These are phyloP conservation scores for Ciconia nigra DNA, from an alignment of 2,797 vertebrate genomes.

Conservation along the genomic window DNA sequence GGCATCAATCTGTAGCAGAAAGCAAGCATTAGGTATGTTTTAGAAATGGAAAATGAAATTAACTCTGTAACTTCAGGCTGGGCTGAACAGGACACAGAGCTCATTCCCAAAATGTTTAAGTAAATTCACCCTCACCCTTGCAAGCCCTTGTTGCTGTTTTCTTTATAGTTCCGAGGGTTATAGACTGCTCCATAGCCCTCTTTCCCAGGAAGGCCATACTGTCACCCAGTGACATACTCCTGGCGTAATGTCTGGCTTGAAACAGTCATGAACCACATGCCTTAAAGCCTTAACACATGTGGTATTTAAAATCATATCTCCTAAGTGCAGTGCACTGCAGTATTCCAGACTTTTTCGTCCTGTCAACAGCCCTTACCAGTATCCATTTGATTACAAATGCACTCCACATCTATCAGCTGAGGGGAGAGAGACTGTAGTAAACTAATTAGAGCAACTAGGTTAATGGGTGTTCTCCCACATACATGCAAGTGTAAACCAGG, in stretches of 20 bases:
- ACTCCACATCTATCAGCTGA: neutral
- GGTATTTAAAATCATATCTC: neutral
- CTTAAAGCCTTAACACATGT: neutral
- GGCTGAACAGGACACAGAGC: neutral
- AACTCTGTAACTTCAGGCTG: neutral
- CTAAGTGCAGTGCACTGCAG: neutral
- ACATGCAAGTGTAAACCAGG: neutral
- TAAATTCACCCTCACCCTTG: neutral
- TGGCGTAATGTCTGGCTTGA: neutral
- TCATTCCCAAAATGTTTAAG: neutral
- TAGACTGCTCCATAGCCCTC: too few species aligned
- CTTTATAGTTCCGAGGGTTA: rapidly evolving
- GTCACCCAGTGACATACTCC: neutral
- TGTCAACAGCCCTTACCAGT: rapidly evolving
- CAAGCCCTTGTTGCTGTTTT: neutral
- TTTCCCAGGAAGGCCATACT: neutral
- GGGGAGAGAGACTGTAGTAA: neutral
- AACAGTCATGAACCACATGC: rapidly evolving
- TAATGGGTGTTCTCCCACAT: neutral
- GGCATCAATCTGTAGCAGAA: neutral
- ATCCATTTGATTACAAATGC: neutral
- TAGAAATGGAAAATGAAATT: neutral
- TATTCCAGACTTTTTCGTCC: neutral
- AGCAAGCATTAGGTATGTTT: rapidly evolving
- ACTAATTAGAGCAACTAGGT: neutral